Base-by-base conservation (phyloP, 2,797 vertebrate species). In the Eurystomus glaucurus region DNA sequence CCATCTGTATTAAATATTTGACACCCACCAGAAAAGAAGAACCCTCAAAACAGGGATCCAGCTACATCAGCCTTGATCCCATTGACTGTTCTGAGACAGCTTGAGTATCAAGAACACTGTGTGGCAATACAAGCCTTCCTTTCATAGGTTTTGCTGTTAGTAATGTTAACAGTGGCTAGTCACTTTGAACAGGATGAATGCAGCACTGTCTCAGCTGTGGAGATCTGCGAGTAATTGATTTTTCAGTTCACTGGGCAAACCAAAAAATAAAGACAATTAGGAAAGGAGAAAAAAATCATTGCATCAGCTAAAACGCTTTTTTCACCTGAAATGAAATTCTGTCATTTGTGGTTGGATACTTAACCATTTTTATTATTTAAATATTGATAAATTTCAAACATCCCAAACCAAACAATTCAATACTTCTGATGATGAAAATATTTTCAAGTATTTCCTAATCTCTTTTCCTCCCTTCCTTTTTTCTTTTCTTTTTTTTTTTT, bases 171-270 rank as follows among this genome's bases (percentile, higher is more conserved):
- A 70, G 84, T 55, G 72, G 17, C 21, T 45, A 50, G n/a, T 17
- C 62, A 43, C 68, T 92, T 50, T 46, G 68, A 92, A 77, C 74
- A 77, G 48, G 55, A 77, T 85, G 68, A 95, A 83, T 90, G 52
- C 45, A 77, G 71, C 61, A 61, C 31, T 91, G 86, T 77, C 71
- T 91, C 81, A 85, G 85, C 85, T 95, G 69, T 33, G 57, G 48
- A 88, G 45, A 80, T 57, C 48, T 81, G 18, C 4, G 3, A 68
- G 76, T 64, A 90, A 96, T 57, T 77, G 93, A 81, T 90, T 92
- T 96, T 94, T 95, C 82, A 92, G 85, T 61, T 96, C 88, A 81
- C 52, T 78, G 57, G 41, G 45, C 57, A 83, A 97, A 78, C 14
- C 3, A 54, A 95, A 90, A 84, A 69, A 60, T 10, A 77, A 68